A percentile compares a stretch with the other conserved stretches of the same genome.
Conservation (phyloP, 37 sponge, comb jelly and placozoan species). For the Chondrosia reniformis region DNA sequence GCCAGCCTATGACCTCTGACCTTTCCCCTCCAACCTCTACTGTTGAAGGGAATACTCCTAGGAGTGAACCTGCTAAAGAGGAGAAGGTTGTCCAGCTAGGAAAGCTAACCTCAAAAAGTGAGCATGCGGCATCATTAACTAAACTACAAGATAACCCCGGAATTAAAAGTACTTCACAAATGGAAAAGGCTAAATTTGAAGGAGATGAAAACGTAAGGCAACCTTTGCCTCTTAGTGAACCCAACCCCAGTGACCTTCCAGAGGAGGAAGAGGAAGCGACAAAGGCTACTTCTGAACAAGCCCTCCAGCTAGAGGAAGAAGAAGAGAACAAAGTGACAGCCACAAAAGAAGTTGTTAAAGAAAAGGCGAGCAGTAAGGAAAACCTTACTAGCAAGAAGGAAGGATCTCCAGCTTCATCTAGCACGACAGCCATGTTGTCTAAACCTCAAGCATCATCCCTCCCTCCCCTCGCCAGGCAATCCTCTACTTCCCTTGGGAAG, state of each 20-base stretch:
- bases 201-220: no score
- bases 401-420: background rate
- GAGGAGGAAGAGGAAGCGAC: background rate
- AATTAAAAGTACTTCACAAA: background rate
- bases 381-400: background rate
- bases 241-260: background rate
- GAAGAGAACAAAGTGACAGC: background rate
- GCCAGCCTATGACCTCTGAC: no score
- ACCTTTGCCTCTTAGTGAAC: no score
- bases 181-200: background rate
- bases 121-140: no score
- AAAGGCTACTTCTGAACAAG: background rate
- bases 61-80: no score
- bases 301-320: background rate
- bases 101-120: no score
- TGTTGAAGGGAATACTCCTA: no score
- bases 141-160: no score
- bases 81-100: no score
- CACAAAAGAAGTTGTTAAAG: background rate
- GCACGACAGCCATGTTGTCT: background rate
- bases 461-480: conserved; percentile 3
- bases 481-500: background rate
- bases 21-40: no score
- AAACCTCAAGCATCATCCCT: background rate
- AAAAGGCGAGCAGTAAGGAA: background rate